phyloP scores from a whole-genome alignment of 2,888 invertebrate species.

The Mythimna loreyi region DNA sequence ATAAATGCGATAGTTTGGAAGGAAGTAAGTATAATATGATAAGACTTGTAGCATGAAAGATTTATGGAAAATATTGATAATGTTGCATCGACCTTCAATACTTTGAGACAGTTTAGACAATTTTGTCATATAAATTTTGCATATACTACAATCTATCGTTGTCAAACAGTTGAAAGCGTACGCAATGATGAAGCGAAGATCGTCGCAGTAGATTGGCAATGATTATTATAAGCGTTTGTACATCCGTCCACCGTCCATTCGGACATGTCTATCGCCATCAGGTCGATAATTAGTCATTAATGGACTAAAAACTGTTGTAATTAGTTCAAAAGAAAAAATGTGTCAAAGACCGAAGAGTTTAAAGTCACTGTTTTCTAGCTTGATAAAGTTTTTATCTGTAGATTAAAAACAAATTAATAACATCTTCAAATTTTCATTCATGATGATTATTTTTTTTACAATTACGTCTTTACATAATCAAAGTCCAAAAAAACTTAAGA shows the following conservation, averaged over 20 bases:
- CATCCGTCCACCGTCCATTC: conserved; percentile 60
- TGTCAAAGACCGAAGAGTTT: conserved; percentile 12
- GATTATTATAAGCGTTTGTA: conserved; percentile 73
- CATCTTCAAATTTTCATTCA: background rate
- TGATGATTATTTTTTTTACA: background rate
- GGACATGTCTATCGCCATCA: conserved; percentile 60
- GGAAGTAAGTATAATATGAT: background rate
- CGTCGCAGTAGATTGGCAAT: conserved; percentile 76
- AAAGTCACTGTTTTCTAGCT: background rate
- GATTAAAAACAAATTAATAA: background rate
- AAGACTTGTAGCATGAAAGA: background rate
- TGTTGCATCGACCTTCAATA: background rate
- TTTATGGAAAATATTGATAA: background rate
- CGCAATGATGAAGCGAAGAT: conserved; percentile 79
- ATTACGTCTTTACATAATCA: background rate
- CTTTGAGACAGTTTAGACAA: no score
- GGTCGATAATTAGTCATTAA: conserved; percentile 71
- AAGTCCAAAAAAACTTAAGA: background rate
- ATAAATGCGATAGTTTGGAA: background rate
- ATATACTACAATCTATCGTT: conserved; percentile 67
- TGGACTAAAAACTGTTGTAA: conserved; percentile 53
- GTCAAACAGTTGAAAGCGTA: conserved; percentile 73
- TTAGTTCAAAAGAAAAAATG: conserved; percentile 42
- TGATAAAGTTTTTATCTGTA: background rate
- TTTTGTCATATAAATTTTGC: conserved; percentile 42